Base-by-base conservation (phyloP, 2,797 vertebrate genomes). In the Lutjanus campechanus region DNA sequence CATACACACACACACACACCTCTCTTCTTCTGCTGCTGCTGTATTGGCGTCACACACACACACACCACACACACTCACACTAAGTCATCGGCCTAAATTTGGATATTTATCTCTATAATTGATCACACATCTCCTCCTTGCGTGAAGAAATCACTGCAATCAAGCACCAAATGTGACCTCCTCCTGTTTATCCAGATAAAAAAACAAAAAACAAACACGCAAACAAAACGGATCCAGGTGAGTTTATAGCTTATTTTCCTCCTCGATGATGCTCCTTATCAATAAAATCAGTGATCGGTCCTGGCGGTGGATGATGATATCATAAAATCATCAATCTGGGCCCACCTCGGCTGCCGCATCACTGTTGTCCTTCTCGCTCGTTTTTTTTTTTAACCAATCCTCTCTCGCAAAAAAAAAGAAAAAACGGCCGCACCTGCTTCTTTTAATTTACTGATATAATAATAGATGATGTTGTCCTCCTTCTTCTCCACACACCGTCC, bases 21-120 rank as follows among this genome's bases (percentile, higher is more conserved):
- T 92, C 77, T 88, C 86, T 46, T 11, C 86, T 94, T 90, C 90
- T 89, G 91, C 91, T 94, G 91, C 90, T 89, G 91, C 91, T 91
- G 88, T 93, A 81, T 78, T 93, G 92, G 93, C 94, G 95, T 95
- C 94, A 95, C 94, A 88, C 85, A 74, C 83, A 75, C 70, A 66
- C 59, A 72, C 53, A 56, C 55, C 29, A 25, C 51, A n/a, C 60
- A 20, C 64, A 41, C 49, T n/a, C 22, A 69, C 67, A 60, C 87
- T 86, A 93, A 94, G 92, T 95, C 94, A 93, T 92, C 81, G 92
- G 94, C 91, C 93, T 93, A 85, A 88, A 93, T 89, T 66, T 88
- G 90, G 88, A 77, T 80, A 73, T 94, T 79, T 92, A 81, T 86
- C 90, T 83, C 83, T 89, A 79, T 85, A 85, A 69, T 25, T 59